Evolutionary conservation across 2,113 vertebrate species (phyloP).

Genomic region (Nicator chloris): DNA sequence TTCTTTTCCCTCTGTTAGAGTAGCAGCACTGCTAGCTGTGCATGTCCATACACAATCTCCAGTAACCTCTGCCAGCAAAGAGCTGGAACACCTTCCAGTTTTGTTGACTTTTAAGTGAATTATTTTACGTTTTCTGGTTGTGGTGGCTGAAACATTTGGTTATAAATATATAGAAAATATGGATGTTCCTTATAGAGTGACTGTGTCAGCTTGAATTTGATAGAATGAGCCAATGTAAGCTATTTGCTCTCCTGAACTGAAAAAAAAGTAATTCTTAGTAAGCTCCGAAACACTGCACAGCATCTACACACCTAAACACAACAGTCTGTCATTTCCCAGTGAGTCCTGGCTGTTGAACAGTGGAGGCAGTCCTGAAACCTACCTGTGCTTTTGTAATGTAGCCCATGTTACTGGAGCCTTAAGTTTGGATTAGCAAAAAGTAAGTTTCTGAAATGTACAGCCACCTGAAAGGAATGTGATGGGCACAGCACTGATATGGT

Average conservation of each 20-base stretch:
- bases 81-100: background rate
- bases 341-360: background rate
- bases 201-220: slow-evolving; percentile 31
- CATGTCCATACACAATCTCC: background rate
- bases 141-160: background rate
- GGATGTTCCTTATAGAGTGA: background rate
- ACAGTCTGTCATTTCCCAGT: background rate
- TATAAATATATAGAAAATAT: slow-evolving; percentile 2
- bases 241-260: background rate
- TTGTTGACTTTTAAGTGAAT: slow-evolving; percentile 18
- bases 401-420: background rate
- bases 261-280: background rate
- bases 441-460: background rate
- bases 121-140: slow-evolving; percentile 34
- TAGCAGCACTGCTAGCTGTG: background rate
- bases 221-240: background rate
- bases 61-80: slow-evolving; percentile 4
- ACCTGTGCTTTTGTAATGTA: background rate
- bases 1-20: background rate
- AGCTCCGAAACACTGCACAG: background rate
- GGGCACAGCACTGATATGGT: background rate
- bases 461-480: background rate
- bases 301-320: background rate
- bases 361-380: background rate
- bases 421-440: background rate